Evolutionary conservation across 2,113 vertebrate species (phyloP), one percentile per base, ranked within the genome.

Genomic region (Dicentrarchus labrax): DNA sequence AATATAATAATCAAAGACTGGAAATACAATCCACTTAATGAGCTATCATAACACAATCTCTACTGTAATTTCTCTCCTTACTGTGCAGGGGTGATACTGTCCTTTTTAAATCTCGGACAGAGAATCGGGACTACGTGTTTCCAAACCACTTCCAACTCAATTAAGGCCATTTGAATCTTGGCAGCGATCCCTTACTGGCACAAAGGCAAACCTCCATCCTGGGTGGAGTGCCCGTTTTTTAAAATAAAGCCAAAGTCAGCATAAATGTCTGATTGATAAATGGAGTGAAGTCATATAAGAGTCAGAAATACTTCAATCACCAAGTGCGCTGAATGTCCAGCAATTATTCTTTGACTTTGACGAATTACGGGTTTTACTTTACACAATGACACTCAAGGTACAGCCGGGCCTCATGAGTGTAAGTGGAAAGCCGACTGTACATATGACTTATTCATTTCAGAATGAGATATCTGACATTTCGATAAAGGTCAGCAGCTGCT

Each of bases 121-220:
- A 78, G 71, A 89, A 88, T 88, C 57, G 73, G 41, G 73, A 51
- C 54, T 1, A 38, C 21, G 51, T 8, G n/a, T 83, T 91, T 88
- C 68, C 81, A 88, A 88, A 88, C 79, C 87, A 79, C 86, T 92
- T 90, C 61, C 75, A 86, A 70, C 82, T 85, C 90, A 78, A 91
- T 93, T 92, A 93, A 73, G 82, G 76, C 82, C 66, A 57, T 88
- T 87, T 86, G 82, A 84, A 81, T 89, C 47, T 87, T 92, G 91
- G 93, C 92, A 80, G 78, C 9, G 39, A 72, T 76, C 61, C 68
- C 65, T 77, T 8, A 4, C 81, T 92, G 89, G 83, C 90, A 84
- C 72, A 21, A 57, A 74, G 39, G 43, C 79, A 68, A 65, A 61
- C 10, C 50, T 68, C 72, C 79, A 48, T 83, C 65, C 60, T 57